Percentiles rank a stretch among this genome's conserved stretches.
These are phyloP conservation scores for Poeciliopsis presidionis DNA, from an alignment of 2,797 vertebrate species.

Conservation along the genomic window DNA sequence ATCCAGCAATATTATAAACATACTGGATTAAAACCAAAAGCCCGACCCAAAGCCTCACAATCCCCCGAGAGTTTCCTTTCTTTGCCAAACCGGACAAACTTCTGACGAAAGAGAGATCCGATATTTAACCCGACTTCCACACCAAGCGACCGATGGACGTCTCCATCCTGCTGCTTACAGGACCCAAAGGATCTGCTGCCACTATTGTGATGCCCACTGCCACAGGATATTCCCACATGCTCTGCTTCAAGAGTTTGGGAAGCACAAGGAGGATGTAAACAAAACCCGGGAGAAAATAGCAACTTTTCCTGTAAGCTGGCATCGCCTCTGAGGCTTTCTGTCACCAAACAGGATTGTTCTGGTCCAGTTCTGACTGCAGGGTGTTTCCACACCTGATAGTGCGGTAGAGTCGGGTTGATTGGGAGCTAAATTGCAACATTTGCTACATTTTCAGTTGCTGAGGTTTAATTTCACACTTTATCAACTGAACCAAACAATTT, in stretches of 20 bases:
- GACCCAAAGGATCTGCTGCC: background rate
- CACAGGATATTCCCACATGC: constrained; percentile 8
- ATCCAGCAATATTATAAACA: background rate
- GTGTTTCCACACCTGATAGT: too few relatives aligned
- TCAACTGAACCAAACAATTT: too few relatives aligned
- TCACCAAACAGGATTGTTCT: background rate
- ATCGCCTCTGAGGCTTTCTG: background rate
- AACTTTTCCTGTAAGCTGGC: background rate
- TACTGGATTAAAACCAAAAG: background rate
- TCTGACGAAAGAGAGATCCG: background rate
- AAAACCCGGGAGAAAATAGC: background rate
- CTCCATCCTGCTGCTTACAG: background rate
- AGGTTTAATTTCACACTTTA: too few relatives aligned
- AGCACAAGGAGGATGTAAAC: background rate
- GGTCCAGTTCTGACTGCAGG: background rate
- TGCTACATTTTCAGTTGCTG: too few relatives aligned
- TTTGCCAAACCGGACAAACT: constrained; percentile 2
- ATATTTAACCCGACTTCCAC: background rate
- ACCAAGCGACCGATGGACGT: background rate
- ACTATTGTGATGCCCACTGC: background rate
- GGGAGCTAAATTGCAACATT: too few relatives aligned
- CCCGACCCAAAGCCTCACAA: background rate
- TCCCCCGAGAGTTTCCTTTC: background rate
- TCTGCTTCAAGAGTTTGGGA: background rate
- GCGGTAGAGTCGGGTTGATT: too few relatives aligned